These are phyloP conservation scores for Eilema sororculum DNA, from an alignment of 2,888 invertebrate genomes.

Conservation along the genomic window DNA sequence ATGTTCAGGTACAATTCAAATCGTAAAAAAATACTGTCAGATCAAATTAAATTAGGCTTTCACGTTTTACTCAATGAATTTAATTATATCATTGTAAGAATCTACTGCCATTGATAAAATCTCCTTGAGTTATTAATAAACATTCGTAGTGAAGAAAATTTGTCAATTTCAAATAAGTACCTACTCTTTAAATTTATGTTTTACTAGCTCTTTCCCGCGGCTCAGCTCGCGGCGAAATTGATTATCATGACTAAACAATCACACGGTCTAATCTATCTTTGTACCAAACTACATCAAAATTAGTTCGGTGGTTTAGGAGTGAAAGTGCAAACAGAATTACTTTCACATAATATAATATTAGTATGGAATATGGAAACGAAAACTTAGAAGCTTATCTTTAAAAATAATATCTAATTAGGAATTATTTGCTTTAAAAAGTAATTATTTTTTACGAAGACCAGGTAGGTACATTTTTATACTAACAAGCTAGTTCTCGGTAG, in stretches of 20 bases:
- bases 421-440: constrained; percentile 21
- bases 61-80: neutral
- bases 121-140: neutral
- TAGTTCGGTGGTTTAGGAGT: too few relatives aligned
- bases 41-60: too few relatives aligned
- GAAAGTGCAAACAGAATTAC: too few relatives aligned
- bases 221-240: too few relatives aligned
- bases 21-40: neutral
- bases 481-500: constrained; percentile 4
- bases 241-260: too few relatives aligned
- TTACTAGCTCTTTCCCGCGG: too few relatives aligned
- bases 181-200: neutral
- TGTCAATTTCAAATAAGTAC: too few relatives aligned
- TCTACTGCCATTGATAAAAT: neutral
- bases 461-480: constrained; percentile 16
- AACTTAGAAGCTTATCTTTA: neutral
- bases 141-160: neutral
- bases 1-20: neutral
- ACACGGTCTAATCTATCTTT: too few relatives aligned
- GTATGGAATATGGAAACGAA: neutral
- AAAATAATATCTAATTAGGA: neutral
- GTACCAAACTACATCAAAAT: too few relatives aligned
- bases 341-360: too few relatives aligned
- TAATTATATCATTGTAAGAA: neutral
- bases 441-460: constrained; percentile 27